phyloP scores from a whole-genome alignment of 2,888 invertebrate genomes.

The Cephalotes varians region DNA sequence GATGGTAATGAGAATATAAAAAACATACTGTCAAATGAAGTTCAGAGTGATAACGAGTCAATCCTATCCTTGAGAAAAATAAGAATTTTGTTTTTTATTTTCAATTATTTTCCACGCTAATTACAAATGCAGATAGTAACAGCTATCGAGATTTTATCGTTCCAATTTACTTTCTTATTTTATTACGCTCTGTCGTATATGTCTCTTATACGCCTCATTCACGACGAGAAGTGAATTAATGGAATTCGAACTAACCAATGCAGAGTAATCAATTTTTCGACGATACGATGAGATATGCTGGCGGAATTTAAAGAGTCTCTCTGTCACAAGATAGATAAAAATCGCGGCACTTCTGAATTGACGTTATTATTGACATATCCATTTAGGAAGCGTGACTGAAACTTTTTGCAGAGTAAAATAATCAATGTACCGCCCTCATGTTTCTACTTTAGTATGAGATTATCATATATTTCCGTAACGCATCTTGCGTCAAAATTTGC shows the following conservation, averaged over 20 bases:
- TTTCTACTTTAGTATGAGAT: background rate
- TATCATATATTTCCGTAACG: background rate
- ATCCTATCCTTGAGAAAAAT: background rate
- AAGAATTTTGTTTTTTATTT: background rate
- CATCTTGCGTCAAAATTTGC: background rate
- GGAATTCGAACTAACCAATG: slow-evolving; percentile 46
- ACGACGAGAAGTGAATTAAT: slow-evolving; percentile 54
- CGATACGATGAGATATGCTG: background rate
- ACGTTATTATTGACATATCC: background rate
- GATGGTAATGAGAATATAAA: background rate
- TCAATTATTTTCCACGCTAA: background rate
- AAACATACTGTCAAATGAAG: background rate
- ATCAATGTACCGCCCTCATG: background rate
- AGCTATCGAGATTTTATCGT: background rate
- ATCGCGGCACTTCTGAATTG: background rate
- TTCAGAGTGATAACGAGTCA: background rate
- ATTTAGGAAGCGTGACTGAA: background rate
- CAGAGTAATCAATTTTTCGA: slow-evolving; percentile 58
- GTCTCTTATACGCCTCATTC: slow-evolving; percentile 45
- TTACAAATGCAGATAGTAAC: background rate
- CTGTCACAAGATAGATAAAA: background rate
- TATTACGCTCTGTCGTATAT: background rate
- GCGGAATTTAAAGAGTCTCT: slow-evolving; percentile 51
- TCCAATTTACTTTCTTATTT: background rate
- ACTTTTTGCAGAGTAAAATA: background rate